Evolutionary conservation across 2,797 vertebrate species (phyloP), one percentile per base, ranked within the genome.

Genomic region (Sphaeramia orbicularis): DNA sequence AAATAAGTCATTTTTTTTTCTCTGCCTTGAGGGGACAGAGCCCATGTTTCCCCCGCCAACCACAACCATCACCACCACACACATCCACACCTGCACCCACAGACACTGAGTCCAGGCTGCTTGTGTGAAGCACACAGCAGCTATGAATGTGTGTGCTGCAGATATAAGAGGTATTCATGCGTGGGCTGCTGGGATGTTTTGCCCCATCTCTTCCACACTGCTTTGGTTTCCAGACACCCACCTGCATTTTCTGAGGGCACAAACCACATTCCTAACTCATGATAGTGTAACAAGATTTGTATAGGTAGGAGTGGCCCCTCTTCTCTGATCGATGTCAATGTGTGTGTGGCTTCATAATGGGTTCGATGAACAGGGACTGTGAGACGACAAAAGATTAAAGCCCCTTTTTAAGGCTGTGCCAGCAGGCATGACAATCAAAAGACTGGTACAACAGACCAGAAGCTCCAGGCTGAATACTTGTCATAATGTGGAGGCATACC

Each of bases 1-100:
- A 92, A 93, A 92, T 90, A 89, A 92, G 89, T 89, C 73, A 68
- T 88, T 85, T 87, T 72, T 67, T 85, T 71, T 71, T 55, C 15
- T 76, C 12, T 81, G 77, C 89, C 91, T 81, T 38, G 49, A 76
- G 82, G 87, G 86, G 86, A 90, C 87, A 76, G 66, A 40, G 64
- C 47, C 76, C 65, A 59, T 82, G 80, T 79, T 71, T 61, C 67
- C 65, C n/a, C 55, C 36, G 16, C 71, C 75, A 79, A 48, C 76
- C 74, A 52, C 69, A 69, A 37, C 56, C 65, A 51, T 68, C 61
- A 58, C 43, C 38, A 7, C 36, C 43, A 52, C 69, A 68, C 58
- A 56, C 65, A 45, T 66, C 32, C 47, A 75, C 75, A 52, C 32
- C 27, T 8, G 42, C 50, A 51, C 61, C 66, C 41, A 41, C 27